These are phyloP conservation scores for Dicrurus megarhynchus DNA, from an alignment of 2,113 vertebrate genomes.

Conservation along the genomic window DNA sequence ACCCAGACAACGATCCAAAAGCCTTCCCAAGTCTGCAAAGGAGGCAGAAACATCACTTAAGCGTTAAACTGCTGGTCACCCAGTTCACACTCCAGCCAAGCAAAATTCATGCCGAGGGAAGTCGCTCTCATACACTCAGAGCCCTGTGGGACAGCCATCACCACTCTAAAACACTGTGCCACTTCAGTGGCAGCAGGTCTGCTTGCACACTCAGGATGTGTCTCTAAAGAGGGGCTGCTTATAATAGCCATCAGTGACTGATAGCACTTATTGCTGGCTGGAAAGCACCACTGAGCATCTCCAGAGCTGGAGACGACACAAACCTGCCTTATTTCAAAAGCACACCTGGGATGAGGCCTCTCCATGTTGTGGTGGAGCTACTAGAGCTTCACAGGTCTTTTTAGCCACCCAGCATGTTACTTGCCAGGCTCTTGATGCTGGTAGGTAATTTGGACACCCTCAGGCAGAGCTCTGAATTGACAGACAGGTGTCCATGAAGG, in stretches of 20 bases:
- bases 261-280: neutral
- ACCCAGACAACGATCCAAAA: slow-evolving; percentile 49
- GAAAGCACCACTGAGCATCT: neutral
- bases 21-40: slow-evolving; percentile 70
- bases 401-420: rapidly evolving
- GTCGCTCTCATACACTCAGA: neutral
- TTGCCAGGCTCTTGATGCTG: neutral
- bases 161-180: neutral
- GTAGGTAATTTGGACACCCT: neutral
- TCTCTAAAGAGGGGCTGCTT: neutral
- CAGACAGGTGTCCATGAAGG: neutral
- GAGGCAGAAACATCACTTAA: neutral
- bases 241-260: neutral
- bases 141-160: neutral
- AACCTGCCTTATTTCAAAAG: neutral
- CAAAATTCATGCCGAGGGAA: neutral
- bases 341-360: neutral
- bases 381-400: neutral
- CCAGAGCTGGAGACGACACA: neutral
- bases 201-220: neutral
- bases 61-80: neutral
- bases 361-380: neutral
- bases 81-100: neutral
- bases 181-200: neutral
- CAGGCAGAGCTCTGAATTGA: neutral